Base-by-base conservation (phyloP, 2,888 invertebrate species). In the Nephrotoma appendiculata region DNA sequence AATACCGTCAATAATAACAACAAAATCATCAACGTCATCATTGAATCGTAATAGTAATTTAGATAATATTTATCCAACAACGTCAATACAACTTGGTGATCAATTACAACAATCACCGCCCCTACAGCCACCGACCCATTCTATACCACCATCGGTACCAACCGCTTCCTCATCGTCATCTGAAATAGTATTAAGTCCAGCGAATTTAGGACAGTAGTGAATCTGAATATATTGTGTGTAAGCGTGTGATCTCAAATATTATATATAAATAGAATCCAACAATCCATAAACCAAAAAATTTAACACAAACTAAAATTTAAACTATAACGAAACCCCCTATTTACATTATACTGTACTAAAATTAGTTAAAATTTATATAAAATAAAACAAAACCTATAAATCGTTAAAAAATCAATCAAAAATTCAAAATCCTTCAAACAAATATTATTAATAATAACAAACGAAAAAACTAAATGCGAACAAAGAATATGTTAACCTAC, bases 121-220 rank as follows among this genome's bases (percentile, higher is more conserved):
- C 84, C 31, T 86, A 2, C 44, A 44, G 1, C 44, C 44, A 44
- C 11, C 11, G 31, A 11, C 71, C 87, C 41, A 86, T 85, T 43
- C 85, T 43, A 48, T 87, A 86, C 57, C 87, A 15, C 44, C 86
- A 71, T 31, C 44, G 43, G 83, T 42, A 11, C 52, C 41, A n/a
- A 41, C 41, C 5, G 84, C 86, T 19, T 57, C 85, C 31, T 43
- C 87, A 86, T 45, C 84, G 19, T 41, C 87, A 86, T 45, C 87
- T 31, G 92, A 92, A 89, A 88, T 92, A 88, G 90, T 92, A 88
- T 89, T 92, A 88, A 92, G 92, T 89, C 92, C 92, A 86, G 90
- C 92, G 45, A 92, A 92, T 88, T 90, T 92, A 88, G 92, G 92
- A 86, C 92, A 92, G 88, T 91, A 90, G 88, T 87, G 71, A 71